phyloP scores from a whole-genome alignment of 2,888 invertebrate genomes.

The Netelia virgata region DNA sequence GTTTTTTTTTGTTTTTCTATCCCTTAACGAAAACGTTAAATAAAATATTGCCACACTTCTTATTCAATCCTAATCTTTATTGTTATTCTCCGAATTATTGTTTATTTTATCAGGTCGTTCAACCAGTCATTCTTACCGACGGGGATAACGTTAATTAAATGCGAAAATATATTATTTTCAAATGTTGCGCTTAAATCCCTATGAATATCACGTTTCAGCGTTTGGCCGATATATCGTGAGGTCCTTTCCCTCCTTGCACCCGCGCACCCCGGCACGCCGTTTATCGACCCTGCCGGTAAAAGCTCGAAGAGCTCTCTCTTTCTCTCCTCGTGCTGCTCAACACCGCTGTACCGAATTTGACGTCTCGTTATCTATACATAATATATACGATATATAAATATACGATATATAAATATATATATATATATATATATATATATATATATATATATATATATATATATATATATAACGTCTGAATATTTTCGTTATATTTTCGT shows the following conservation, averaged over 20 bases:
- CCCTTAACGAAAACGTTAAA: neutral
- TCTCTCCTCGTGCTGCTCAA: conserved; percentile 22
- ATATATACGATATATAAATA: neutral
- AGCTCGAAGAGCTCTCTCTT: conserved; percentile 52
- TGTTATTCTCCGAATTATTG: neutral
- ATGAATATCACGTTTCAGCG: conserved; percentile 56
- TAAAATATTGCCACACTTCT: neutral
- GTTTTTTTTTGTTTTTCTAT: neutral
- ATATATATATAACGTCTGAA: neutral
- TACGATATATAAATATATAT: neutral
- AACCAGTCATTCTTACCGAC: neutral
- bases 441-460: neutral
- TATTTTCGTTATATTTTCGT: conserved; percentile 26
- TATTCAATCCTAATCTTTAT: neutral
- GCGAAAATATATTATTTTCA: neutral
- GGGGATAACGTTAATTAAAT: neutral
- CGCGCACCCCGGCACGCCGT: conserved; percentile 38
- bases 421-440: neutral
- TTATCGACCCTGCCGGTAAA: conserved; percentile 70
- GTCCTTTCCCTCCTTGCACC: conserved; percentile 45
- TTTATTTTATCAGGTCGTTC: neutral
- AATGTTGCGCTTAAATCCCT: conserved; percentile 29
- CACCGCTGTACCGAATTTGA: neutral
- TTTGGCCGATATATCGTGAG: conserved; percentile 35
- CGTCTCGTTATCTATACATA: neutral